Evolutionary conservation across 2,888 invertebrate species (phyloP).

Genomic region (Arctia plantaginis): DNA sequence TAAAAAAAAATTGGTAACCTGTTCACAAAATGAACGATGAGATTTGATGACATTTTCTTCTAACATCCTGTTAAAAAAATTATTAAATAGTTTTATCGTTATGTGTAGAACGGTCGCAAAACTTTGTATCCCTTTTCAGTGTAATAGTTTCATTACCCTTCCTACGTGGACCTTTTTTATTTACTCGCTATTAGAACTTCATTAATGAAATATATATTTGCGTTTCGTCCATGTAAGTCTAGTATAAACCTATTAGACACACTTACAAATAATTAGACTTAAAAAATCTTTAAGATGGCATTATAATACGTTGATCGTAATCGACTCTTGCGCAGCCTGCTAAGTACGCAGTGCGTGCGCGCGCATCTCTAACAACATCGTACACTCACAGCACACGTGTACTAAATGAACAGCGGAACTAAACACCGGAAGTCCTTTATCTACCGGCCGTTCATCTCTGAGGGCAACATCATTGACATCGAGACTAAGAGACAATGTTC

Average conservation of each 20-base stretch:
- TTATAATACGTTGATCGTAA: conserved; percentile 62
- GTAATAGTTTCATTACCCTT: too few species aligned
- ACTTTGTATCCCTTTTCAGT: too few species aligned
- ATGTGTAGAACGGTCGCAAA: too few species aligned
- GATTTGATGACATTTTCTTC: too few species aligned
- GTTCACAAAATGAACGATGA: too few species aligned
- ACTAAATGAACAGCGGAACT: conserved; percentile 70
- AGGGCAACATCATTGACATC: conserved; percentile 39
- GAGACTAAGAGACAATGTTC: conserved; percentile 27
- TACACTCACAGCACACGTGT: conserved; percentile 53
- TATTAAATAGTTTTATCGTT: too few species aligned
- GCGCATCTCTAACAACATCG: conserved; percentile 37
- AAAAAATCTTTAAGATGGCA: conserved; percentile 52
- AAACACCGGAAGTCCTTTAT: conserved; percentile 81
- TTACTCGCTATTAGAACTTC: background rate
- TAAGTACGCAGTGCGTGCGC: conserved; percentile 39
- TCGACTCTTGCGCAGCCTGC: conserved; percentile 35
- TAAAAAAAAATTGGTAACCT: too few species aligned
- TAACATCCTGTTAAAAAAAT: too few species aligned
- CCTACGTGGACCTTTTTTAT: too few species aligned
- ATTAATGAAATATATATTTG: background rate
- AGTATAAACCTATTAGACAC: conserved; percentile 22
- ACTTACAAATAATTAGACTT: conserved; percentile 29
- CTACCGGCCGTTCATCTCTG: conserved; percentile 75
- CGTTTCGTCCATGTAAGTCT: background rate